Percentiles rank a stretch among this genome's conserved stretches.
These are phyloP conservation scores for Lepisosteus oculatus DNA, from an alignment of 2,113 vertebrate genomes.

Conservation along the genomic window DNA sequence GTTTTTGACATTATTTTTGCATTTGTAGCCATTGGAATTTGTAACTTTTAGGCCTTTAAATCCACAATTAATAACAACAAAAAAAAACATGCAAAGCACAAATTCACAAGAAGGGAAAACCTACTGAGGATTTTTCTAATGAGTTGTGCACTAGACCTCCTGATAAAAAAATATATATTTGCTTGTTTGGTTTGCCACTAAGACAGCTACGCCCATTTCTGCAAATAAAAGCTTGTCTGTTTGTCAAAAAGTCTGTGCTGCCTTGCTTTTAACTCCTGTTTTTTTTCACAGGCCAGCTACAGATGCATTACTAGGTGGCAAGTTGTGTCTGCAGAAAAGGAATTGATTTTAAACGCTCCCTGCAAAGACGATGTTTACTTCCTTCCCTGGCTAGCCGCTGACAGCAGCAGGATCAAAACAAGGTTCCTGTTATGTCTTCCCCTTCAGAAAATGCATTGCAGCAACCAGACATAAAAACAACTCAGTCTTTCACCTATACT, in stretches of 20 bases:
- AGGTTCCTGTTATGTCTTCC: conserved; percentile 37
- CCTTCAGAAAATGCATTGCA: conserved; percentile 3
- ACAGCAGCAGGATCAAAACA: conserved; percentile 58
- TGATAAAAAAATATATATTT: conserved; percentile 61
- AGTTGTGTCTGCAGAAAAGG: conserved; percentile 48
- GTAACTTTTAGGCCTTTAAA: no score
- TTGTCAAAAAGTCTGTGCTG: conserved; percentile 48
- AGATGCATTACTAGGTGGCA: conserved; percentile 46
- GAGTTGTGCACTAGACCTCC: conserved; percentile 27
- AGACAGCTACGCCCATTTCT: neutral
- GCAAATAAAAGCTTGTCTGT: conserved; percentile 51
- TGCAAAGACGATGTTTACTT: conserved; percentile 62
- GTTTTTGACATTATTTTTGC: no score
- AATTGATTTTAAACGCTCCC: conserved; percentile 69
- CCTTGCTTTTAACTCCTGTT: conserved; percentile 55
- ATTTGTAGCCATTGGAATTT: no score
- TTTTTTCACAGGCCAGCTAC: conserved; percentile 49
- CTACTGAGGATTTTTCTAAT: conserved; percentile 42
- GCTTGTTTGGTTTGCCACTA: conserved; percentile 49
- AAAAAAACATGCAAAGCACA: no score
- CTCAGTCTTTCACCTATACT: no score
- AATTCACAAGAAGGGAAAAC: no score
- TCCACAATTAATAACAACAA: no score
- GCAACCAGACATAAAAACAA: neutral
- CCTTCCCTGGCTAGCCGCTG: conserved; percentile 55